Evolutionary conservation across 2,888 invertebrate genomes (phyloP).

Genomic region (Parnassius apollo): DNA sequence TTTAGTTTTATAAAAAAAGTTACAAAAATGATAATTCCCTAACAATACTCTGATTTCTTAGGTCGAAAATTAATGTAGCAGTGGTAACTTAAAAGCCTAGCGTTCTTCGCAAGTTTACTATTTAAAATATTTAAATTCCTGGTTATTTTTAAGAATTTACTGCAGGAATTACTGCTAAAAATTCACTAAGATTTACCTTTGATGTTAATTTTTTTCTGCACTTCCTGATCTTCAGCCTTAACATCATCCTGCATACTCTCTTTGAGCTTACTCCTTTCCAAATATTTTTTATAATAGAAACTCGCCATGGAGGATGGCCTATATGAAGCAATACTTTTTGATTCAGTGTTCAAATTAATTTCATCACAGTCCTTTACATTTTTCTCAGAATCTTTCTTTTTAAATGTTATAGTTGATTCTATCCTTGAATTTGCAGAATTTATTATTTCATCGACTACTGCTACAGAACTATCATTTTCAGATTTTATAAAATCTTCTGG

Average conservation of each 20-base stretch:
- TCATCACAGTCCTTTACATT: conserved; percentile 1
- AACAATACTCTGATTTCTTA: too few species aligned
- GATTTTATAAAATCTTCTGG: conserved; percentile 39
- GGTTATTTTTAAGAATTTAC: too few species aligned
- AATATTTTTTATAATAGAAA: conserved; percentile 48
- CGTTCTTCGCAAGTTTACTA: too few species aligned
- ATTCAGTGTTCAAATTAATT: conserved; percentile 7
- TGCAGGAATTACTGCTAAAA: background rate
- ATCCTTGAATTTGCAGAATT: conserved; percentile 14
- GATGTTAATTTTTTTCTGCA: conserved; percentile 46
- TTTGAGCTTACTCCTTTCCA: conserved; percentile 40
- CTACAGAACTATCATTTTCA: background rate
- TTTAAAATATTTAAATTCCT: too few species aligned
- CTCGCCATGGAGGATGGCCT: conserved; percentile 45
- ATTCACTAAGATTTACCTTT: conserved; percentile 39
- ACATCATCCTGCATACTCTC: conserved; percentile 37
- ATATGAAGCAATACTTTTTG: conserved; percentile 7
- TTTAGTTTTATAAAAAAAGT: too few species aligned
- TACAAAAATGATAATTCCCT: too few species aligned
- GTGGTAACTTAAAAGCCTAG: too few species aligned
- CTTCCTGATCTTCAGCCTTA: background rate
- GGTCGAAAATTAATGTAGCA: too few species aligned
- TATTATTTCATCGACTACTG: conserved; percentile 8
- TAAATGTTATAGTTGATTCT: conserved; percentile 35
- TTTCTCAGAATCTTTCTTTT: conserved; percentile 29